Percentiles rank a stretch among this genome's conserved stretches.
Conservation (phyloP, 2,113 vertebrate genomes). For the Tachuris rubrigastra region DNA sequence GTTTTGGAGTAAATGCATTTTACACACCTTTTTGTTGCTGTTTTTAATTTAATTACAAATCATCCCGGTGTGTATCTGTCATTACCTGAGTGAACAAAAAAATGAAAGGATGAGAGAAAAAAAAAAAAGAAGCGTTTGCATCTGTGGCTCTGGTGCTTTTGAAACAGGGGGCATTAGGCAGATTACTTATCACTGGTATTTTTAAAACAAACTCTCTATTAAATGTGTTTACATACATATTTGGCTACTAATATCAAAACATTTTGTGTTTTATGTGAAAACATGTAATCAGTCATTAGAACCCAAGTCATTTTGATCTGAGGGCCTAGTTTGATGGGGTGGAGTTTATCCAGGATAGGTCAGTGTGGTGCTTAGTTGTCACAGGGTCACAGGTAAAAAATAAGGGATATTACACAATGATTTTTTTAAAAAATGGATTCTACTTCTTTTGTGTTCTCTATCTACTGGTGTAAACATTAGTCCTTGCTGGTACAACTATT, state of each 20-base stretch:
- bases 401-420: rapidly evolving
- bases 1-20: constrained; percentile 62
- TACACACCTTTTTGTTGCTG: constrained; percentile 56
- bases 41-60: constrained; percentile 69
- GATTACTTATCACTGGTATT: not conserved
- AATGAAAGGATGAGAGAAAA: not conserved
- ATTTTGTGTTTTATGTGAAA: not conserved
- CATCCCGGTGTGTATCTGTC: not conserved
- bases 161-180: not conserved
- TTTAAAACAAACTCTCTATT: not conserved
- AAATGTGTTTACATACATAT: not conserved
- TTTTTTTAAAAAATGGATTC: not conserved
- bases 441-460: not conserved
- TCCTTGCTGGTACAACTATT: not conserved
- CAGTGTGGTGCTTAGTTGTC: not conserved
- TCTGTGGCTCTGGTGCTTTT: not conserved
- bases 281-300: not conserved
- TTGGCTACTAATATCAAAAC: not conserved
- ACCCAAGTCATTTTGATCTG: not conserved
- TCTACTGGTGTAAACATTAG: not conserved
- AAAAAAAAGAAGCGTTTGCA: not conserved
- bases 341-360: not conserved
- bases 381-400: not conserved
- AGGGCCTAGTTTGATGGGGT: not conserved
- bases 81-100: constrained; percentile 1